Conservation (phyloP, 35 echinoderm and acorn worm species). For the Ophioderma brevispina region DNA sequence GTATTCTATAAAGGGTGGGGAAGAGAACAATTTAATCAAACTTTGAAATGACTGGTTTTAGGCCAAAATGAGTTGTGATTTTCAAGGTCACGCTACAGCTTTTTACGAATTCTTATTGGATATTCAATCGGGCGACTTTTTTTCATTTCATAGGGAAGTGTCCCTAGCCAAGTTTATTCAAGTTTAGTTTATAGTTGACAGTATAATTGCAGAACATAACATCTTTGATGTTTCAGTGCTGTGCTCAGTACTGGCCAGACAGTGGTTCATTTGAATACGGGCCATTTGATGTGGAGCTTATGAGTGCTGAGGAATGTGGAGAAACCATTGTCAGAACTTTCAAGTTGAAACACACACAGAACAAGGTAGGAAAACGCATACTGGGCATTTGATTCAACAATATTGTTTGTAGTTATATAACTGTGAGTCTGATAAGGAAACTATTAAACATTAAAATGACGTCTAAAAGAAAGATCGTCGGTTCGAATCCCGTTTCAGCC, state of each 20-base stretch:
- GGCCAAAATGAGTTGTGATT: no score
- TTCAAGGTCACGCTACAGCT: no score
- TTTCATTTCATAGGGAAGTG: background rate
- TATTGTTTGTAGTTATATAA: no score
- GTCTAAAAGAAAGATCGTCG: no score
- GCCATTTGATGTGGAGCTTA: conserved; percentile 1
- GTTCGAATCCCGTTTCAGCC: no score
- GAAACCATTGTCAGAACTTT: background rate
- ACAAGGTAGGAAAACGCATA: background rate
- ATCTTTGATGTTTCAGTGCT: background rate
- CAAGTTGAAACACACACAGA: background rate
- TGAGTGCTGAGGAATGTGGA: background rate
- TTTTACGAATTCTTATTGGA: no score
- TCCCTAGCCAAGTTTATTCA: background rate
- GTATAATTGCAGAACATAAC: background rate
- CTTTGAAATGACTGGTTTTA: no score
- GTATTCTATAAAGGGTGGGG: no score
- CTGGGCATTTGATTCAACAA: no score
- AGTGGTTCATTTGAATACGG: background rate
- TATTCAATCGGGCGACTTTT: background rate
- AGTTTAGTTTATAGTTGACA: background rate
- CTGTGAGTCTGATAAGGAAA: no score
- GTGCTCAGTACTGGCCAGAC: conserved; percentile 47
- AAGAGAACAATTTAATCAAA: no score
- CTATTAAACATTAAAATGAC: no score